Evolutionary conservation across 2,113 vertebrate species (phyloP), one percentile per base, ranked within the genome.

Genomic region (Rattus rattus): DNA sequence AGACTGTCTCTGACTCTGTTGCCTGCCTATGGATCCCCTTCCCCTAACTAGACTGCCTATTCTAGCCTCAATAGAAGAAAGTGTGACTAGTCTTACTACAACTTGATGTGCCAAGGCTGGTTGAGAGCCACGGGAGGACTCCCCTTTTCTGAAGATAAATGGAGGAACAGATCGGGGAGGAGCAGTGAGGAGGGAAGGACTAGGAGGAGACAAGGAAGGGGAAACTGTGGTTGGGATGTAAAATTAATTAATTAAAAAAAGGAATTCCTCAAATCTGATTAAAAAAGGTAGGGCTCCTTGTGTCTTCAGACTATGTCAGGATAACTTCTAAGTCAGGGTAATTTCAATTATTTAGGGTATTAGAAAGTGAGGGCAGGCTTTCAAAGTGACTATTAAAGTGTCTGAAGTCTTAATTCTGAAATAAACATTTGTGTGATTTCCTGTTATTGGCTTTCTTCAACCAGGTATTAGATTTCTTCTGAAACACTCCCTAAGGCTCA

Each of bases 351-450:
- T 36, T 94, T 65, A 65, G 43, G 24, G 10, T 75, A 28, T 26
- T 90, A 33, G 33, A 49, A 92, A 95, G 54, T 92, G 39, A 88
- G 24, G 3, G 0, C 4, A 80, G 43, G 36, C 65, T 88, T 94
- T 93, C 65, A 91, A 93, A 91, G 93, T 93, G 19, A 88, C 65
- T 65, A 63, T 36, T 85, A 5, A 93, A 91, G 47, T 67, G 39
- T 76, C 24, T 49, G 13, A 88, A 91, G 63, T 95, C 79, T 91
- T 73, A 75, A 65, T 76, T 89, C 17, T 19, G 28, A 70, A 72
- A 16, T 75, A 20, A 94, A 24, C 70, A 91, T 76, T 90, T 39
- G n/a, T 33, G 11, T 47, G 70, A 63, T 52, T 70, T 65, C 14
- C 17, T 81, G 11, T 56, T 33, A 12, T n/a, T 92, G 16, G 77